Evolutionary conservation across 2,113 vertebrate genomes (phyloP).

Genomic region (Bungarus multicinctus): DNA sequence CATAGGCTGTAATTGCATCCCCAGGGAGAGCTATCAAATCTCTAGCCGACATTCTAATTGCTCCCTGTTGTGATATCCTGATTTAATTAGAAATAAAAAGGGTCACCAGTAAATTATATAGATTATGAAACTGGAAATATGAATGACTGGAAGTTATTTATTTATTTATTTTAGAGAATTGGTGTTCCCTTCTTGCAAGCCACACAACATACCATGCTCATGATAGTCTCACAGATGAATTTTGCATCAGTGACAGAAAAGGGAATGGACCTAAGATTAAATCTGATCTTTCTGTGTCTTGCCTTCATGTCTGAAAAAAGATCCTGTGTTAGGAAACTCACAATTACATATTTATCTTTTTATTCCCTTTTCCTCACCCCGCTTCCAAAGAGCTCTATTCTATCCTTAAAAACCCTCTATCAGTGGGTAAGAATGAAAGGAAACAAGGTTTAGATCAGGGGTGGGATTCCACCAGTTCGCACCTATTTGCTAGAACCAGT

Average conservation of each 20-base stretch:
- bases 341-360: background rate
- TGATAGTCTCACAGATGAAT: background rate
- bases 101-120: background rate
- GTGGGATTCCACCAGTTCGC: too few relatives aligned
- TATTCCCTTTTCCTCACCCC: background rate
- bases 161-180: background rate
- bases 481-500: too few relatives aligned
- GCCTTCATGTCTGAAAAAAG: background rate
- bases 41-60: background rate
- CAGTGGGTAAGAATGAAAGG: background rate
- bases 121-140: background rate
- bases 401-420: background rate
- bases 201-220: too few relatives aligned
- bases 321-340: background rate
- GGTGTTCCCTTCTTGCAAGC: background rate
- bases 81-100: slow-evolving; percentile 6
- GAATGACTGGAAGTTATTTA: background rate
- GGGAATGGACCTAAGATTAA: background rate
- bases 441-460: background rate
- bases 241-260: background rate
- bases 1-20: background rate
- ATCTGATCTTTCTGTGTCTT: too few relatives aligned
- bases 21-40: background rate
- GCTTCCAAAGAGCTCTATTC: background rate
- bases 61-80: background rate